Evolutionary conservation across 2,888 invertebrate species (phyloP).

Genomic region (Cryptus armator): DNA sequence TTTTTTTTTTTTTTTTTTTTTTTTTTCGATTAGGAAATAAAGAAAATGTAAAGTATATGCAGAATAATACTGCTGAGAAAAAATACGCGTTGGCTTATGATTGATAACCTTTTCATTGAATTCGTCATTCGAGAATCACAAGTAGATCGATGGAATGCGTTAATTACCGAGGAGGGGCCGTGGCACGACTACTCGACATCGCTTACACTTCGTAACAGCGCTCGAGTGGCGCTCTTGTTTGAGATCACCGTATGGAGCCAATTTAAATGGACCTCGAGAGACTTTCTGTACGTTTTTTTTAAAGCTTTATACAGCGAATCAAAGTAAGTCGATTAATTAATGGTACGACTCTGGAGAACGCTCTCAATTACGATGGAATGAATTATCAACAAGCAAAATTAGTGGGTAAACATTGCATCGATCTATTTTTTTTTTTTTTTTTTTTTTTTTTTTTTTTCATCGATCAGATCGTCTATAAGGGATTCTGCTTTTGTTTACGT

Average conservation of each 20-base stretch:
- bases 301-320: constrained; percentile 21
- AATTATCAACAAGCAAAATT: constrained; percentile 3
- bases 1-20: not conserved
- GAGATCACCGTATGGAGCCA: not conserved
- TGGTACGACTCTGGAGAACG: constrained; percentile 10
- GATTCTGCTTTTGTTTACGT: constrained; percentile 59
- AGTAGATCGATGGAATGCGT: constrained; percentile 8
- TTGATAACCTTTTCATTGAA: not conserved
- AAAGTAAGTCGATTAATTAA: constrained; percentile 54
- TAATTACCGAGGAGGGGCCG: constrained; percentile 20
- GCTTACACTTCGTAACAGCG: not conserved
- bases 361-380: constrained; percentile 42
- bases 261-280: constrained; percentile 26
- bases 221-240: constrained; percentile 27
- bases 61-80: not conserved
- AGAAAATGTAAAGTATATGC: not conserved
- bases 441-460: constrained; percentile 7
- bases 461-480: constrained; percentile 14
- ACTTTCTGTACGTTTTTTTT: not conserved
- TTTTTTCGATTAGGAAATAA: not conserved
- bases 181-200: constrained; percentile 1
- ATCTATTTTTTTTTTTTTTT: constrained; percentile 33
- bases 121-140: constrained; percentile 4
- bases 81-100: not conserved
- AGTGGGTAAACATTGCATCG: constrained; percentile 1